These are phyloP conservation scores for Melanaphis sacchari DNA, from an alignment of 1,140 invertebrate species.

Conservation along the genomic window DNA sequence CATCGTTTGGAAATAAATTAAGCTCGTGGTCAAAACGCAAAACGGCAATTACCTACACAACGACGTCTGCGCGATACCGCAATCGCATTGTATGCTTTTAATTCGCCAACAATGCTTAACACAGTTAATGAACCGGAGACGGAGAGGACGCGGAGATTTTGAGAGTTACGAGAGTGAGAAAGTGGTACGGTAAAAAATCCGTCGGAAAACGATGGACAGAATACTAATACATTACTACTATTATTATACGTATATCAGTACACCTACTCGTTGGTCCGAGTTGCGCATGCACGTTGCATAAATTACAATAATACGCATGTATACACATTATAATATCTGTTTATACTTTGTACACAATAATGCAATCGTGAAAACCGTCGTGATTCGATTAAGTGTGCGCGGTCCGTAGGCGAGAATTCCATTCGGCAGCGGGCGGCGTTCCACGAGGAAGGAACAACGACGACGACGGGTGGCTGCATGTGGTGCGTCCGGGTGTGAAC, in stretches of 20 bases:
- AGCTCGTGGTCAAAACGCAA: neutral
- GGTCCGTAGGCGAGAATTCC: conserved; percentile 28
- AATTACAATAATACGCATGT: conserved; percentile 16
- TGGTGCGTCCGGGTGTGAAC: conserved; percentile 31
- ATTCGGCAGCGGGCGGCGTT: neutral
- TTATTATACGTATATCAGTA: neutral
- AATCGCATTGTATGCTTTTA: neutral
- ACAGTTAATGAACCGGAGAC: neutral
- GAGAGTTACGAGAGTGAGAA: neutral
- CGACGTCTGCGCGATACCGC: neutral
- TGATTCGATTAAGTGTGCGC: conserved; percentile 35
- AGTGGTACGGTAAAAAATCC: neutral
- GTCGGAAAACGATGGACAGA: neutral
- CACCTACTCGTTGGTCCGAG: neutral
- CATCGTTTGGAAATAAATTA: neutral
- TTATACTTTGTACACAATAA: neutral
- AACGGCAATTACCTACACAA: neutral
- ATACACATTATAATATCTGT: neutral
- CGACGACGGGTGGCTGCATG: neutral
- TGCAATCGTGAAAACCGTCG: conserved; percentile 7
- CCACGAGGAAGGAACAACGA: neutral
- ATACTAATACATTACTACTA: too few species aligned
- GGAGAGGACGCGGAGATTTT: neutral
- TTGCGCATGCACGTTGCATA: neutral
- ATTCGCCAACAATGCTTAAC: neutral